These are phyloP conservation scores for Pogonomyrmex barbatus DNA, from an alignment of 1,140 invertebrate genomes.

Conservation along the genomic window DNA sequence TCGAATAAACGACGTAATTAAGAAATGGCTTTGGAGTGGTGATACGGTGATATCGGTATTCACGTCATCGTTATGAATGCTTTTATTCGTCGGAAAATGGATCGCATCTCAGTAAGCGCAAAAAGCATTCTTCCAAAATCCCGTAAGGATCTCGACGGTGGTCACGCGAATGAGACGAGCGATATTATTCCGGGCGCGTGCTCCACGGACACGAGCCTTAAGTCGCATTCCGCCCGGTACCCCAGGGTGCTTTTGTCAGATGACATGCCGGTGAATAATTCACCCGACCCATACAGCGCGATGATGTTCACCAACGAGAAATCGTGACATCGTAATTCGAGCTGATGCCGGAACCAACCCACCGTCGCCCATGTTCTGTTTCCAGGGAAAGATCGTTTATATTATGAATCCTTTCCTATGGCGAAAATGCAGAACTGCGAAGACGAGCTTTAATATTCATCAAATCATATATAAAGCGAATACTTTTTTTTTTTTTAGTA, in stretches of 20 bases:
- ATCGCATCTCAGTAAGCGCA: slow-evolving; percentile 25
- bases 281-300: slow-evolving; percentile 62
- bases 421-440: slow-evolving; percentile 1
- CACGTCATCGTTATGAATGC: background rate
- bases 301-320: slow-evolving; percentile 69
- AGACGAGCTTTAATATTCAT: slow-evolving; percentile 12
- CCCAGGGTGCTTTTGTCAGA: slow-evolving; percentile 73
- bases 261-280: slow-evolving; percentile 76
- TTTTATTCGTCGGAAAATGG: slow-evolving; percentile 62
- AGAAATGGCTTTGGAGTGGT: background rate
- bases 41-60: background rate
- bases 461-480: background rate
- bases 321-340: slow-evolving; percentile 66
- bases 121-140: slow-evolving; percentile 59
- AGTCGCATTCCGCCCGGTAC: slow-evolving; percentile 70
- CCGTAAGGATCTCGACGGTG: slow-evolving; percentile 29
- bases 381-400: background rate
- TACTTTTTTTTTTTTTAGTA: background rate
- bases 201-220: slow-evolving; percentile 67
- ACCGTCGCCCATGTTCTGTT: slow-evolving; percentile 21
- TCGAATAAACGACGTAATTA: background rate
- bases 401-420: background rate
- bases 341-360: background rate
- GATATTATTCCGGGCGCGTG: slow-evolving; percentile 73
- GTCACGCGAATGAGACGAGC: slow-evolving; percentile 61